Conservation (phyloP, 2,888 invertebrate genomes). For the Gortyna flavago region DNA sequence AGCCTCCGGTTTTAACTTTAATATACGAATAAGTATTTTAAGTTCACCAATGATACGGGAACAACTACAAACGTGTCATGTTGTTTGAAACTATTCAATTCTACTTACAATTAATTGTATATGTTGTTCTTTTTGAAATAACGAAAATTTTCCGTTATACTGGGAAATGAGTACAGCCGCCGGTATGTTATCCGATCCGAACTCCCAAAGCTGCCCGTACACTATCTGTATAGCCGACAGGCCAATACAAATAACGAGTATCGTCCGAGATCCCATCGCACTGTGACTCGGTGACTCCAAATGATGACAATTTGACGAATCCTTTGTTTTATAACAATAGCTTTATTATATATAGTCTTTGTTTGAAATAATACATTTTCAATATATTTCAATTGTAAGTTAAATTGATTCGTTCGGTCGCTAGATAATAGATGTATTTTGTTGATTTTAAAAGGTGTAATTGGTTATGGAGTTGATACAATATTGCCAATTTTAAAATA, state of each 20-base stretch:
- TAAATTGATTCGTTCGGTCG: slow-evolving; percentile 49
- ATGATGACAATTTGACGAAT: slow-evolving; percentile 12
- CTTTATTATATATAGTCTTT: background rate
- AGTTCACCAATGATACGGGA: background rate
- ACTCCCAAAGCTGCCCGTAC: slow-evolving; percentile 33
- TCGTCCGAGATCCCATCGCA: slow-evolving; percentile 28
- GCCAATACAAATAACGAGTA: slow-evolving; percentile 27
- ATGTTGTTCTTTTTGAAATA: slow-evolving; percentile 27
- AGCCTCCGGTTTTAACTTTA: background rate
- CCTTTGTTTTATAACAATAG: slow-evolving; percentile 3
- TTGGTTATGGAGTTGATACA: slow-evolving; percentile 15
- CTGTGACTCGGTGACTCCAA: background rate
- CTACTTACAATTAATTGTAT: slow-evolving; percentile 39
- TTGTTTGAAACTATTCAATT: slow-evolving; percentile 1
- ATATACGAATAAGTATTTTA: background rate
- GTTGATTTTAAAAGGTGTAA: slow-evolving; percentile 12
- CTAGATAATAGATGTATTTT: background rate
- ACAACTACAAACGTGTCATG: background rate
- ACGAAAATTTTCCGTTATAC: slow-evolving; percentile 16
- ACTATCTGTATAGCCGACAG: slow-evolving; percentile 18
- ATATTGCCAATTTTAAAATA: slow-evolving; percentile 8
- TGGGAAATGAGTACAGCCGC: background rate
- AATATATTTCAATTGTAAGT: slow-evolving; percentile 33
- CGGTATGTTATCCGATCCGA: slow-evolving; percentile 35
- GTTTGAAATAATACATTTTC: background rate